Percentiles rank a stretch among this genome's conserved stretches.
phyloP scores from a whole-genome alignment of 2,797 vertebrate genomes.

The Danio tinwini region DNA sequence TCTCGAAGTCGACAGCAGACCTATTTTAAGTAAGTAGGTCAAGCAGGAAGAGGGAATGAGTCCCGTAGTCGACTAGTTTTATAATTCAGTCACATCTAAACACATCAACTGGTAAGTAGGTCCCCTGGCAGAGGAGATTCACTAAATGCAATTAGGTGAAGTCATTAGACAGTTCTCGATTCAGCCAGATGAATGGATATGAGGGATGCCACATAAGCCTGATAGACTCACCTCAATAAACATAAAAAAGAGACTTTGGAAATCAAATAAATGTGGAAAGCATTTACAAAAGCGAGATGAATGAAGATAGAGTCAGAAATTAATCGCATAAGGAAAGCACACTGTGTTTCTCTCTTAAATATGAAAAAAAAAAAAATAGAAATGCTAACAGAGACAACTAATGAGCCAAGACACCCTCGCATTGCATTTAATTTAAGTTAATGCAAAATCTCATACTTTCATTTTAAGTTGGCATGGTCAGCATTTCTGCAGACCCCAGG shows the following conservation, averaged over 20 bases:
- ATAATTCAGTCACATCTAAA: conserved; percentile 63
- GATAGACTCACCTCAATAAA: conserved; percentile 21
- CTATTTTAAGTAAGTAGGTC: conserved; percentile 71
- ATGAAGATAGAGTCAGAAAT: neutral
- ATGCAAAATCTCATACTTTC: conserved; percentile 73
- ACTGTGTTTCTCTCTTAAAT: neutral
- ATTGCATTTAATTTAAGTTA: conserved; percentile 70
- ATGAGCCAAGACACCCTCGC: conserved; percentile 62
- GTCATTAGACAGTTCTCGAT: conserved; percentile 49
- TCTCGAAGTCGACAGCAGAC: conserved; percentile 59
- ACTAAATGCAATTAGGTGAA: conserved; percentile 57
- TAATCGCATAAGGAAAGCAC: neutral
- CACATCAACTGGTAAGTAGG: conserved; percentile 58
- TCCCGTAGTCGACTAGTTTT: conserved; percentile 59
- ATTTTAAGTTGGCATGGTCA: conserved; percentile 73
- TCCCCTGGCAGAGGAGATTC: conserved; percentile 52
- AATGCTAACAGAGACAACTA: conserved; percentile 65
- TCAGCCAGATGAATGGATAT: conserved; percentile 27
- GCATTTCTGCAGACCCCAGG: conserved; percentile 68
- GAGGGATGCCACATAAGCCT: conserved; percentile 17
- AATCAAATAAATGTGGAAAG: conserved; percentile 6
- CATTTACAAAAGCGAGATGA: neutral
- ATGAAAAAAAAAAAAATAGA: neutral
- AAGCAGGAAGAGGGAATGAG: conserved; percentile 60
- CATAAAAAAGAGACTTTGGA: conserved; percentile 5